Base-by-base conservation (phyloP, 2,113 vertebrate genomes). In the Hippocampus zosterae region DNA sequence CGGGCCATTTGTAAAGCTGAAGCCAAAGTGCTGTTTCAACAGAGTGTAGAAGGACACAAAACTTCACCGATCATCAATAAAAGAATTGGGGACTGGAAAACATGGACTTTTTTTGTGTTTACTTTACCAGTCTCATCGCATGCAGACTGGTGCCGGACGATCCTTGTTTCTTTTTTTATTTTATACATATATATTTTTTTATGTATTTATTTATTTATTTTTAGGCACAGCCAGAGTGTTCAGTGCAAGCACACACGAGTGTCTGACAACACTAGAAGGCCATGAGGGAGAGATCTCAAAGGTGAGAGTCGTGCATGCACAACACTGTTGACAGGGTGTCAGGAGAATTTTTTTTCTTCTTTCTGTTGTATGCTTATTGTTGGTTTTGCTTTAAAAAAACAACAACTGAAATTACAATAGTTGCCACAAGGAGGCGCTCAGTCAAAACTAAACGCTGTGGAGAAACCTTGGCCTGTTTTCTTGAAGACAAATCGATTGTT, bases 261-360 rank as follows among this genome's bases (percentile, higher is more conserved):
- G 94, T 85, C 87, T 96, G 11, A 76, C 89, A 72, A 95, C 91
- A 59, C 82, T 97, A 8, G 91, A 95, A 79, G 96, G 97, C 12
- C 97, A 98, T 1, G 88, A 88, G 65, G 91, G 92, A 29, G 97
- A 97, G 80, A 95, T 98, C 87, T 97, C 95, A n/a, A 98, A 96
- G 93, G 97, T 96, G 83, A 88, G 87, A 63, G 41, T 44, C 40
- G 8, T 40, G 3, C 44, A 48, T 13, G 25, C 48, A 46, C 55
- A 62, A 40, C 46, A 19, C 55, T 27, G 23, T 27, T 57, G 55
- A 57, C 55, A 55, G 21, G 29, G 2, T 5, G 19, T 62, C 60
- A 62, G 19, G 8, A 37, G 18, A 37, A 2, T 21, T 33, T 37
- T 37, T 4, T 6, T 33, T 62, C 10, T 62, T 15, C 15, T 33